phyloP scores from a whole-genome alignment of 2,888 invertebrate species.

The Brenthis daphne region DNA sequence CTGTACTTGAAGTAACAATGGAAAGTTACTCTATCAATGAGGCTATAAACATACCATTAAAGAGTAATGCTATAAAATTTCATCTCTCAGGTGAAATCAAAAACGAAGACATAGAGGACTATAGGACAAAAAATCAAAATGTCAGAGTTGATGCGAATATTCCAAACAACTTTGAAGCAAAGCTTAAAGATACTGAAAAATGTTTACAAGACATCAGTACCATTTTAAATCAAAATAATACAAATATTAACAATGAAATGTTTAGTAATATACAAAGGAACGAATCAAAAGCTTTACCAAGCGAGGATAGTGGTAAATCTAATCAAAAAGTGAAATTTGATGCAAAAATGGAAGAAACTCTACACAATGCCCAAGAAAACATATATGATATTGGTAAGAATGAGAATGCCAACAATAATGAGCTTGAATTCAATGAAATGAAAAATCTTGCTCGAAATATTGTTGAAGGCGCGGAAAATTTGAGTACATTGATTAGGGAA shows the following conservation, averaged over 20 bases:
- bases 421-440: constrained; percentile 70
- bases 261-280: neutral
- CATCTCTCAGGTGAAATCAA: constrained; percentile 48
- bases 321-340: constrained; percentile 48
- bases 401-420: constrained; percentile 57
- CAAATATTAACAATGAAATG: neutral
- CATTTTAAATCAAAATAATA: constrained; percentile 48
- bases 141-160: constrained; percentile 49
- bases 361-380: constrained; percentile 59
- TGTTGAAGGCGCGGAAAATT: constrained; percentile 72
- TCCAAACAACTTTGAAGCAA: constrained; percentile 58
- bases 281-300: neutral
- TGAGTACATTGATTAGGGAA: constrained; percentile 69
- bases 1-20: constrained; percentile 58
- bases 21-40: constrained; percentile 67
- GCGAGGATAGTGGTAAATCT: neutral
- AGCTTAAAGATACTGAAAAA: constrained; percentile 64
- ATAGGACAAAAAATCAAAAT: constrained; percentile 41
- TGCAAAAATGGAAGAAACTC: constrained; percentile 59
- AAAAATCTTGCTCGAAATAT: constrained; percentile 67
- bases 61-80: constrained; percentile 55
- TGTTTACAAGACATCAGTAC: constrained; percentile 58
- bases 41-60: constrained; percentile 64
- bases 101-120: constrained; percentile 39
- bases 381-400: constrained; percentile 56